Evolutionary conservation across 2,888 invertebrate species (phyloP).

Genomic region (Rotaria magnacalcarata): DNA sequence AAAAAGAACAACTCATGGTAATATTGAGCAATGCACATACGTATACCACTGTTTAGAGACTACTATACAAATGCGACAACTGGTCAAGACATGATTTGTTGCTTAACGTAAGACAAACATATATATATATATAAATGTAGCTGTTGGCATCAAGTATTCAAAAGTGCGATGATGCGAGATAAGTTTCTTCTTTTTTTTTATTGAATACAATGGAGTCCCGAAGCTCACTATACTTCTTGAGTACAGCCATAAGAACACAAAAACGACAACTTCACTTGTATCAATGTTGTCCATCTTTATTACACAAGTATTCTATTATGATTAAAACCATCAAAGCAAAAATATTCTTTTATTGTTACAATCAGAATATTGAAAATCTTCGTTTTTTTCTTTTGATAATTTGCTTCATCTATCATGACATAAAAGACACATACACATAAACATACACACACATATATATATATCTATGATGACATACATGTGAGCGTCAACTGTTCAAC

Average conservation of each 20-base stretch:
- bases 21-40: not conserved
- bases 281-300: conserved; percentile 1
- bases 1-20: not conserved
- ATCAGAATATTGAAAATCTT: not conserved
- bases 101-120: not conserved
- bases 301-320: not conserved
- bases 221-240: not conserved
- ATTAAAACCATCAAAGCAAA: not conserved
- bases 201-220: not conserved
- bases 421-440: not conserved
- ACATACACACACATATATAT: not conserved
- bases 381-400: too few species aligned
- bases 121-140: not conserved
- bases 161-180: not conserved
- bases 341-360: not conserved
- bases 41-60: not conserved
- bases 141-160: not conserved
- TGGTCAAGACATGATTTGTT: not conserved
- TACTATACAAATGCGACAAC: not conserved
- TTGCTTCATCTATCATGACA: not conserved
- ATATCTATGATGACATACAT: not conserved
- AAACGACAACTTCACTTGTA: not conserved
- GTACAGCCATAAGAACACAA: not conserved
- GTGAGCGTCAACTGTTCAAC: conserved; percentile 1
- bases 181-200: not conserved